Evolutionary conservation across 1,140 invertebrate genomes (phyloP), one percentile per base, ranked within the genome.

Genomic region (Lithobius niger): DNA sequence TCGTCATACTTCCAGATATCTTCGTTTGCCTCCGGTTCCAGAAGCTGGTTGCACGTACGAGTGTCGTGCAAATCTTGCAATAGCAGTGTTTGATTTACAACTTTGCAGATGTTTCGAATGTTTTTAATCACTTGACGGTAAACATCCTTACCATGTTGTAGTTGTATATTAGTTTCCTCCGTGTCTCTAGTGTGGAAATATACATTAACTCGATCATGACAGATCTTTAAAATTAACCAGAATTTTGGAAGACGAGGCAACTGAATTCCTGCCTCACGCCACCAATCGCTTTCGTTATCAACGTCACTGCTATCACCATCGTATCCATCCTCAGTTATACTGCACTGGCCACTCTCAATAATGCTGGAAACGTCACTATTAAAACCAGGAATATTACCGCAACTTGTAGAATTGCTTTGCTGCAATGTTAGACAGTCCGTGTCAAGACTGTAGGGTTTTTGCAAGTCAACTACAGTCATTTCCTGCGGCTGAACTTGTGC

Each of bases 211-310:
- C 74, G 67, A 59, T 78, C 75, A 42, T 69, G 64, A 54, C 77
- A 74, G 16, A 86, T 72, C 57, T 75, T 74, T 60, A 86, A 69
- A 48, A 87, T 82, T 1, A 87, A 68, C 85, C 85, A 88, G 67
- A 87, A 87, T 62, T 82, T 80, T 0, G 83, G 82, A n/a, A 83
- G 63, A 19, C 60, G 59, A 13, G 72, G 67, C 54, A 75, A 66
- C 45, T 73, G 74, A 40, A 69, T 72, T 55, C 79, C 75, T 2
- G 78, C 61, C 52, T 79, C 74, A 52, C 68, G 66, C 6, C 80
- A 61, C 78, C 79, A 82, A 42, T 77, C 74, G 27, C 27, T 79
- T 55, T 82, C 79, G 54, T 79, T 76, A 26, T 79, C 79, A 50
- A 71, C 72, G 55, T 81, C 77, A 70, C 77, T 79, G 36, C 77